phyloP scores from a whole-genome alignment of 2,113 vertebrate species.

The Platichthys stellatus region DNA sequence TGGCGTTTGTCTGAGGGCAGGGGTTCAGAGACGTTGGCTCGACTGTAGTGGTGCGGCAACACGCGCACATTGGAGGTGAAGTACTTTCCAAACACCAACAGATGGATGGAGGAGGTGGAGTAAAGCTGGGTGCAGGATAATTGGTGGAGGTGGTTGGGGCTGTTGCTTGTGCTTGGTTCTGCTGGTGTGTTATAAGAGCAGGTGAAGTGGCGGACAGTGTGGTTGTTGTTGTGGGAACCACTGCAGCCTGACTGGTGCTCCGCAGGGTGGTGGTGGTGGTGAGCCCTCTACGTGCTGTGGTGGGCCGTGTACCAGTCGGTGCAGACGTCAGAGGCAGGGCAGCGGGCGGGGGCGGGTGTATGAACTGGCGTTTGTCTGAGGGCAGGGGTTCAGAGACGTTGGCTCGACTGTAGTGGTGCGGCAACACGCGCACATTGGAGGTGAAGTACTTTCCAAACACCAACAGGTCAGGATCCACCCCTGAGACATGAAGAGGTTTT shows the following conservation, averaged over 20 bases:
- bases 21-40: too few relatives aligned
- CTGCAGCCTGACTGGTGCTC: conserved; percentile 14
- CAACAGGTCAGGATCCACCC: conserved; percentile 92
- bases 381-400: too few relatives aligned
- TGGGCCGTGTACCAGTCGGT: conserved; percentile 16
- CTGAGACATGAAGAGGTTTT: conserved; percentile 64
- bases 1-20: too few relatives aligned
- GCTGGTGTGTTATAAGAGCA: not conserved
- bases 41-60: too few relatives aligned
- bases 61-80: too few relatives aligned
- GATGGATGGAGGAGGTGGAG: conserved; percentile 25
- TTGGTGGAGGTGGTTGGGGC: not conserved
- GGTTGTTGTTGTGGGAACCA: not conserved
- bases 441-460: conserved; percentile 70
- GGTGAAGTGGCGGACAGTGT: conserved; percentile 16
- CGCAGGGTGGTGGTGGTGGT: not conserved
- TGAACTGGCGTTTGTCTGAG: too few relatives aligned
- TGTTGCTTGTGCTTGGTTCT: conserved; percentile 10
- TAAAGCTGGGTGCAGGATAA: conserved; percentile 13
- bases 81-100: conserved; percentile 82
- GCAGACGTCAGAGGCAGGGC: conserved; percentile 51
- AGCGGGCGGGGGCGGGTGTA: conserved; percentile 15
- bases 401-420: too few relatives aligned
- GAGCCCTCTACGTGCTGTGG: not conserved
- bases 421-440: too few relatives aligned